Conservation (phyloP, 2,888 invertebrate genomes). For the Polylopha cassiicola region DNA sequence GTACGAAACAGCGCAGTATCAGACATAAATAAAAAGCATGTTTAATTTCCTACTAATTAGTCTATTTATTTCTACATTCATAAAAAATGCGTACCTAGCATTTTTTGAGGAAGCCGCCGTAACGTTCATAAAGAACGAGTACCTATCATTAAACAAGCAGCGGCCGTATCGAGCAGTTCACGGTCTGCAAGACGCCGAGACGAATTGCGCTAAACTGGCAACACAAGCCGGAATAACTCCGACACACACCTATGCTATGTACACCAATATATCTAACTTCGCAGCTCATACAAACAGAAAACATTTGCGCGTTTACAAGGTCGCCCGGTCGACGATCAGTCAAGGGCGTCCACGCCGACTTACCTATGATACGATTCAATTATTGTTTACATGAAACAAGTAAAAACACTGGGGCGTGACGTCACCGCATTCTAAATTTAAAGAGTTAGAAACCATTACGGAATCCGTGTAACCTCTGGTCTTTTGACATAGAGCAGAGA, state of each 20-base stretch:
- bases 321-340: conserved; percentile 69
- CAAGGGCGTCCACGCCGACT: conserved; percentile 68
- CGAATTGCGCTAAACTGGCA: conserved; percentile 27
- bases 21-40: too few relatives aligned
- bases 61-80: too few relatives aligned
- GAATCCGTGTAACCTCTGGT: conserved; percentile 14
- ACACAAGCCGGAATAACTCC: conserved; percentile 47
- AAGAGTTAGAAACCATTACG: conserved; percentile 15
- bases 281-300: conserved; percentile 51
- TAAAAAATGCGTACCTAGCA: too few relatives aligned
- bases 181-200: conserved; percentile 23
- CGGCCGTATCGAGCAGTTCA: conserved; percentile 14
- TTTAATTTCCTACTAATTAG: too few relatives aligned
- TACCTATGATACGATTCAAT: conserved; percentile 38
- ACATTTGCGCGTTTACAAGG: conserved; percentile 66
- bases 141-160: conserved; percentile 9
- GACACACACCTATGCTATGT: conserved; percentile 33
- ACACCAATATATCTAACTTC: conserved; percentile 13
- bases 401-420: conserved; percentile 9
- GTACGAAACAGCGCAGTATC: too few relatives aligned
- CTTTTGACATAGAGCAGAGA: conserved; percentile 36
- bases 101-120: too few relatives aligned
- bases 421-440: conserved; percentile 8
- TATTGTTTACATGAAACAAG: conserved; percentile 18
- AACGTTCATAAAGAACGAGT: neutral